Conservation (phyloP, 2,113 vertebrate genomes). For the Trematomus loennbergii region DNA sequence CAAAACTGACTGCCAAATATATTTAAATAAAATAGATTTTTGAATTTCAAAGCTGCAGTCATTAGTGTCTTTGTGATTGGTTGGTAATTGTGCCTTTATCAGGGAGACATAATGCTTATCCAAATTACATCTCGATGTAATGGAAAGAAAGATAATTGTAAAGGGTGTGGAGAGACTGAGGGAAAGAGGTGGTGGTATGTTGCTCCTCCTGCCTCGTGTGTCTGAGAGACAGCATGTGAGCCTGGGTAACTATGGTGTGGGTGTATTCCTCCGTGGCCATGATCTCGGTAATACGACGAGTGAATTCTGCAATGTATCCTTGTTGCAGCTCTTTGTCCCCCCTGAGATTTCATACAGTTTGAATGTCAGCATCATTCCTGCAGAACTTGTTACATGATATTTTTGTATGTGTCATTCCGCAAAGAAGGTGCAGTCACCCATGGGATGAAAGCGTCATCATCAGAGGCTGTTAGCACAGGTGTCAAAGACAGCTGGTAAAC, state of each 20-base stretch:
- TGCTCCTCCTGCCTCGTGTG: slow-evolving; percentile 39
- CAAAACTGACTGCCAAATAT: neutral
- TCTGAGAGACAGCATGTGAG: slow-evolving; percentile 37
- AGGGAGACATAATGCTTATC: neutral
- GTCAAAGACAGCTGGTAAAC: slow-evolving; percentile 45
- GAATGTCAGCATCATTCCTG: slow-evolving; percentile 51
- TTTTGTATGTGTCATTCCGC: slow-evolving; percentile 20
- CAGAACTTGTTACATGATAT: slow-evolving; percentile 43
- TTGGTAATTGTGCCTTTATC: slow-evolving; percentile 12
- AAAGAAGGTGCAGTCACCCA: slow-evolving; percentile 46
- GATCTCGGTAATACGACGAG: slow-evolving; percentile 59
- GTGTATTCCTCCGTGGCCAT: slow-evolving; percentile 64
- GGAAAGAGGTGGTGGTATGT: slow-evolving; percentile 23
- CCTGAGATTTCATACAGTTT: slow-evolving; percentile 46
- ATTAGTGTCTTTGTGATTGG: slow-evolving; percentile 20
- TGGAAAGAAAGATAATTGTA: neutral
- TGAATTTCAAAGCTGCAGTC: slow-evolving; percentile 11
- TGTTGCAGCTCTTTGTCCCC: slow-evolving; percentile 43
- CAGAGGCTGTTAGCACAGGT: slow-evolving; percentile 44
- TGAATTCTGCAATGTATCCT: slow-evolving; percentile 48
- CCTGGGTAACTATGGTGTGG: slow-evolving; percentile 63
- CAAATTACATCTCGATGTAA: neutral
- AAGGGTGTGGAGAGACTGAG: slow-evolving; percentile 5
- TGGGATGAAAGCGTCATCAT: slow-evolving; percentile 40
- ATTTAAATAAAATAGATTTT: neutral